Base-by-base conservation (phyloP, 2,797 vertebrate genomes). In the Enteromius radiatus region DNA sequence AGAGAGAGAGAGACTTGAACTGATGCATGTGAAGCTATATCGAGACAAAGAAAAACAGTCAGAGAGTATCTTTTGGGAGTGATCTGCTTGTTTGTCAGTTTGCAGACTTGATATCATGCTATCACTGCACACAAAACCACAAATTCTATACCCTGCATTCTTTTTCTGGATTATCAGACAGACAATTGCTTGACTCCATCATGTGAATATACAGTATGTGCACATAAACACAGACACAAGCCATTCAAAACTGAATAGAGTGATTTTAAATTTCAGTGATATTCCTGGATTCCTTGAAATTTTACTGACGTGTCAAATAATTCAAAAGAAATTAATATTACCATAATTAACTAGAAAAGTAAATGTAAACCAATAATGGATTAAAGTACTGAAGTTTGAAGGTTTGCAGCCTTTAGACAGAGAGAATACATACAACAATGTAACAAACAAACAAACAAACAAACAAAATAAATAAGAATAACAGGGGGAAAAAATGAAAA, bases 131-230 rank as follows among this genome's bases (percentile, higher is more conserved):
- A 28, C 75, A 83, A 69, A 85, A 19, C 76, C 28, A 23, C 81
- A 61, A 33, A 79, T 76, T 76, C 69, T 74, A 81, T 36, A 67
- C 43, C 5, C 54, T 47, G 33, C 43, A 78, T 81, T 33, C 33
- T 36, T 70, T 61, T 63, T 7, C 26, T 17, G 28, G 45, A 76
- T 68, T 79, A 84, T 85, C 81, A 84, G 54, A 59, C 21, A 84
- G 31, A 80, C 23, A 69, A 26, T 64, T 59, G 19, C 36, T 74
- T 74, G 75, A 76, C 56, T 21, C 31, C 38, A n/a, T 21, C n/a
- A 63, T 33, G 11, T 12, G 2, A 49, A 19, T 78, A 78, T 49
- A 31, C 6, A 31, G 61, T 28, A 17, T 21, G n/a, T 47, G 23
- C 41, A 47, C 41, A 71, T 26, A 77, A 15, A 75, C 71, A 76